Evolutionary conservation across 2,888 invertebrate genomes (phyloP).

Genomic region (Crematogaster levior): DNA sequence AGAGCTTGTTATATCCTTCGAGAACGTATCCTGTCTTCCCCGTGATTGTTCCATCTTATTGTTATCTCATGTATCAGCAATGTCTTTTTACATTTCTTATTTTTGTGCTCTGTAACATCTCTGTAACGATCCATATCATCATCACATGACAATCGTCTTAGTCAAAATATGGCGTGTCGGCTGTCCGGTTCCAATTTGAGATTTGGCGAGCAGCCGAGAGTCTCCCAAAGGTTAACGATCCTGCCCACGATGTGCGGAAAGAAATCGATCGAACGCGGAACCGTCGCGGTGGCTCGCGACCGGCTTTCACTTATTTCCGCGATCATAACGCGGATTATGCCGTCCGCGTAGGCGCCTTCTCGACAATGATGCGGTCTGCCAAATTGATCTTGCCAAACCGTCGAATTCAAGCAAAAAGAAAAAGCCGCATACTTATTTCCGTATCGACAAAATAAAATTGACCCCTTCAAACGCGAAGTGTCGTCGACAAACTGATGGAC

Average conservation of each 20-base stretch:
- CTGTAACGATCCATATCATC: conserved; percentile 62
- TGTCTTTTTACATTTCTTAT: background rate
- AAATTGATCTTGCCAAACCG: conserved; percentile 27
- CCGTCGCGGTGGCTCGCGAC: background rate
- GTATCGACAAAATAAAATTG: no score
- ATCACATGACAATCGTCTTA: conserved; percentile 75
- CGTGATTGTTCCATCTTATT: background rate
- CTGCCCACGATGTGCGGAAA: conserved; percentile 61
- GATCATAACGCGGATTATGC: conserved; percentile 30
- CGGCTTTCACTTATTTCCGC: conserved; percentile 41
- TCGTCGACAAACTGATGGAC: background rate
- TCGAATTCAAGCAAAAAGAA: conserved; percentile 22
- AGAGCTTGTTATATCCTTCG: background rate
- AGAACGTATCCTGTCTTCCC: background rate
- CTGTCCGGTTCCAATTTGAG: conserved; percentile 83
- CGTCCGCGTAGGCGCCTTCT: background rate
- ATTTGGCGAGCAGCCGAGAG: conserved; percentile 83
- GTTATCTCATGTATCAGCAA: background rate
- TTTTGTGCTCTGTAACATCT: background rate
- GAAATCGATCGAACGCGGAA: conserved; percentile 65
- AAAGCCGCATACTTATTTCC: background rate
- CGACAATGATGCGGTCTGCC: conserved; percentile 19
- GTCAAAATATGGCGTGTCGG: conserved; percentile 75
- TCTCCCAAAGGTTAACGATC: conserved; percentile 84
- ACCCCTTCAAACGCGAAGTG: background rate